Evolutionary conservation across 2,888 invertebrate genomes (phyloP).

Genomic region (Drosophila bunnanda): DNA sequence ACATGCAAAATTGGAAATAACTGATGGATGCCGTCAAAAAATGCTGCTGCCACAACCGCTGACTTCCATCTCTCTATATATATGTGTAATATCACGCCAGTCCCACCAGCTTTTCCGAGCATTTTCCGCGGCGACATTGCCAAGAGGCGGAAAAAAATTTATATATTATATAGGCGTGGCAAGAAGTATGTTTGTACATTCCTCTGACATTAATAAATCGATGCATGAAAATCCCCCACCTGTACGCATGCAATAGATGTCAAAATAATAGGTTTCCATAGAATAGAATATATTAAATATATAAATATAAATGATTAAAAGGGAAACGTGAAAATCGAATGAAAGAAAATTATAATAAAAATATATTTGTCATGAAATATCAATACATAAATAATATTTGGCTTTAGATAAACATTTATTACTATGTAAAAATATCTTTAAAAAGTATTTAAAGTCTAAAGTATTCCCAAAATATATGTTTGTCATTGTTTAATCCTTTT

Average conservation of each 20-base stretch:
- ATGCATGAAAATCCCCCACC: conserved; percentile 61
- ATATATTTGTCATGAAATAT: not conserved
- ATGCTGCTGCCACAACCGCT: conserved; percentile 54
- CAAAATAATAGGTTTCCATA: not conserved
- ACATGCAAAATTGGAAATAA: conserved; percentile 76
- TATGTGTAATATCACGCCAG: conserved; percentile 1
- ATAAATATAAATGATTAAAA: not conserved
- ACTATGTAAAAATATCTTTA: not conserved
- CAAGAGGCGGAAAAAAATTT: conserved; percentile 36
- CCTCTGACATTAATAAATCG: conserved; percentile 78
- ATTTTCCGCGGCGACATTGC: conserved; percentile 44
- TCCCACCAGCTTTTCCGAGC: conserved; percentile 5
- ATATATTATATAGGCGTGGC: conserved; percentile 46
- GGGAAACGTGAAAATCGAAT: not conserved
- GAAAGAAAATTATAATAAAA: not conserved
- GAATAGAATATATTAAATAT: not conserved
- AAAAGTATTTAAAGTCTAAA: not conserved
- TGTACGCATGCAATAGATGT: not conserved
- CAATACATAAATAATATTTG: not conserved
- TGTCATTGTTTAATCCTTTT: not conserved
- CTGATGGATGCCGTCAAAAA: conserved; percentile 78
- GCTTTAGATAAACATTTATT: not conserved
- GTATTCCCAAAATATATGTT: not conserved
- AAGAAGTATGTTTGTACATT: conserved; percentile 56
- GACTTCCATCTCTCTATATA: conserved; percentile 23